Conservation (phyloP, 2,888 invertebrate species). For the Mesochorus sp. region DNA sequence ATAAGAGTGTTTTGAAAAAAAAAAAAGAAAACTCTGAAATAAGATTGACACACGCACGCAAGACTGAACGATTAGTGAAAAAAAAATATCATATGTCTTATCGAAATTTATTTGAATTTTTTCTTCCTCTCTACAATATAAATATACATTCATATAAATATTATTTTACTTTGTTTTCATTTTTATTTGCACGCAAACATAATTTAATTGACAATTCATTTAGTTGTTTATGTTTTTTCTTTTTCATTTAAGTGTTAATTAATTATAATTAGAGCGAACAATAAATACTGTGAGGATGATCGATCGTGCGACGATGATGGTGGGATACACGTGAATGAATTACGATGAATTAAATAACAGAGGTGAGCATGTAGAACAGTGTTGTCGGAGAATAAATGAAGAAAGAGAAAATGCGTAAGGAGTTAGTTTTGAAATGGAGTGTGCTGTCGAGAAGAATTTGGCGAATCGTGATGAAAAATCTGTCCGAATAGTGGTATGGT, state of each 20-base stretch:
- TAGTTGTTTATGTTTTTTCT: slow-evolving; percentile 7
- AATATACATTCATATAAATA: slow-evolving; percentile 63
- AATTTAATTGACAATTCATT: slow-evolving; percentile 50
- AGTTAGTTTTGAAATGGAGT: slow-evolving; percentile 4
- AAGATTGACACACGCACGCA: not conserved
- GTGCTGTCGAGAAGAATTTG: not conserved
- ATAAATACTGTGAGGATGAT: slow-evolving; percentile 69
- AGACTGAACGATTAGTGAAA: not conserved
- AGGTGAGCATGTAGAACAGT: not conserved
- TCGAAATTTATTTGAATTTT: slow-evolving; percentile 53
- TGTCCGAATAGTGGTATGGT: not conserved
- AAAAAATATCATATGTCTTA: slow-evolving; percentile 19
- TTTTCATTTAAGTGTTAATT: not conserved
- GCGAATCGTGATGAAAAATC: not conserved
- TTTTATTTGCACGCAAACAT: slow-evolving; percentile 25
- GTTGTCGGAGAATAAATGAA: not conserved
- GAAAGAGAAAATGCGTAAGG: not conserved
- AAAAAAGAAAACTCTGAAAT: not conserved
- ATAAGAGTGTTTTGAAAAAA: not conserved
- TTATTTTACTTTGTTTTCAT: slow-evolving; percentile 33
- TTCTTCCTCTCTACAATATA: slow-evolving; percentile 42
- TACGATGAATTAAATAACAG: slow-evolving; percentile 37
- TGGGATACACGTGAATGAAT: slow-evolving; percentile 51
- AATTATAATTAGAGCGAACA: slow-evolving; percentile 52
- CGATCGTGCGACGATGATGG: slow-evolving; percentile 65